phyloP scores from a whole-genome alignment of 1,140 invertebrate genomes.

The Leptopilina boulardi region DNA sequence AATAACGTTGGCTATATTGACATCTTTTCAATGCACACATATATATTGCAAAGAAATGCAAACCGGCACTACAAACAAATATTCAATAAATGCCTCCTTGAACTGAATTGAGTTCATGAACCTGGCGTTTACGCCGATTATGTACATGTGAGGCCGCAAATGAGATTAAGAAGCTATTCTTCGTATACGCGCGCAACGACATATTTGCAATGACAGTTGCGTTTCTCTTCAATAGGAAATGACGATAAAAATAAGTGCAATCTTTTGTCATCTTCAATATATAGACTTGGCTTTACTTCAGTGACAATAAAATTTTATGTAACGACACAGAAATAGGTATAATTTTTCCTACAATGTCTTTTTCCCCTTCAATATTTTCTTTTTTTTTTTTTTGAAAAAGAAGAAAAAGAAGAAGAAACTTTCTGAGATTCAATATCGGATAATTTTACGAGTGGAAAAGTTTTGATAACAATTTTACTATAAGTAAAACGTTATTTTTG shows the following conservation, averaged over 20 bases:
- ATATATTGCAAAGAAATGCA: slow-evolving; percentile 15
- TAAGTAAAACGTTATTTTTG: too few species aligned
- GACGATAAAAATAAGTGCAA: background rate
- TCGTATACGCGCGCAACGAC: background rate
- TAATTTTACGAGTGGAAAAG: too few species aligned
- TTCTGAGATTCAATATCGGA: too few species aligned
- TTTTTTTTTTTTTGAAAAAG: too few species aligned
- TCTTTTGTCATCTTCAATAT: background rate
- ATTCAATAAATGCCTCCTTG: slow-evolving; percentile 46
- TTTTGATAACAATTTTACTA: too few species aligned
- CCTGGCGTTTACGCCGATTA: slow-evolving; percentile 40
- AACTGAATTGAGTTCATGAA: slow-evolving; percentile 54
- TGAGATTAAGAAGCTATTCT: slow-evolving; percentile 19
- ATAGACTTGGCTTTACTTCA: background rate
- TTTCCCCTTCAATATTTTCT: background rate
- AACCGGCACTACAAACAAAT: slow-evolving; percentile 10
- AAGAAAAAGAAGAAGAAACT: too few species aligned
- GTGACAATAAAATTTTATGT: background rate
- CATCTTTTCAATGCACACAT: background rate
- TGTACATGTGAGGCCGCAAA: slow-evolving; percentile 7
- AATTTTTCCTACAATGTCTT: slow-evolving; percentile 51
- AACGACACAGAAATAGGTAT: slow-evolving; percentile 46
- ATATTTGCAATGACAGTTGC: slow-evolving; percentile 14
- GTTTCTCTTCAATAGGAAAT: slow-evolving; percentile 5
- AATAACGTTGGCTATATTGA: slow-evolving; percentile 6